Conservation (phyloP, 23 tunicate genomes). For the Ascidia mentula region DNA sequence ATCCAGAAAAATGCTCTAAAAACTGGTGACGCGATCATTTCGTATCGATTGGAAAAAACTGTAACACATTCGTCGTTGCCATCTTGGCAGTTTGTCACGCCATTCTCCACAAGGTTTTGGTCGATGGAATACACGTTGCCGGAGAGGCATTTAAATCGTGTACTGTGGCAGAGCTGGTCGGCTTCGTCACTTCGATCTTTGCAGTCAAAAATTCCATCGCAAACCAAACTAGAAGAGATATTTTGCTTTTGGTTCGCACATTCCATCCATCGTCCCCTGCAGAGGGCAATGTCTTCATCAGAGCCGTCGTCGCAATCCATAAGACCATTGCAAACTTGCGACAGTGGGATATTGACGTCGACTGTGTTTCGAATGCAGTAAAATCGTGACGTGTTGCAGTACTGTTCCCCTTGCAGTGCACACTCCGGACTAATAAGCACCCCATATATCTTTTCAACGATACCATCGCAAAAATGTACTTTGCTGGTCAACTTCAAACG, state of each 20-base stretch:
- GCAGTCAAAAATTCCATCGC: slow-evolving; percentile 1
- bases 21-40: slow-evolving; percentile 15
- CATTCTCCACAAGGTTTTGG: background rate
- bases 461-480: background rate
- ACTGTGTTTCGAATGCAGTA: background rate
- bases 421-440: background rate
- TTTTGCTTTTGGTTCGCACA: background rate
- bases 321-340: background rate
- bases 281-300: background rate
- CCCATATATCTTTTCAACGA: background rate
- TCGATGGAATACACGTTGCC: background rate
- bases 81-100: slow-evolving; percentile 9
- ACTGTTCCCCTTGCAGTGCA: background rate
- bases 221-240: background rate
- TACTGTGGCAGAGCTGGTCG: background rate
- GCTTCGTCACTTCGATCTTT: background rate
- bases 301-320: slow-evolving; percentile 11
- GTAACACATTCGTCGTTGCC: slow-evolving; percentile 24
- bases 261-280: background rate
- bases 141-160: background rate
- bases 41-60: background rate
- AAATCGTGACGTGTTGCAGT: background rate
- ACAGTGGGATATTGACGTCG: too few relatives aligned
- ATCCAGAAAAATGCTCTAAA: slow-evolving; percentile 20
- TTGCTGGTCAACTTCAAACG: background rate